phyloP scores from a whole-genome alignment of 2,888 invertebrate species.

The Drosophila meridiana region DNA sequence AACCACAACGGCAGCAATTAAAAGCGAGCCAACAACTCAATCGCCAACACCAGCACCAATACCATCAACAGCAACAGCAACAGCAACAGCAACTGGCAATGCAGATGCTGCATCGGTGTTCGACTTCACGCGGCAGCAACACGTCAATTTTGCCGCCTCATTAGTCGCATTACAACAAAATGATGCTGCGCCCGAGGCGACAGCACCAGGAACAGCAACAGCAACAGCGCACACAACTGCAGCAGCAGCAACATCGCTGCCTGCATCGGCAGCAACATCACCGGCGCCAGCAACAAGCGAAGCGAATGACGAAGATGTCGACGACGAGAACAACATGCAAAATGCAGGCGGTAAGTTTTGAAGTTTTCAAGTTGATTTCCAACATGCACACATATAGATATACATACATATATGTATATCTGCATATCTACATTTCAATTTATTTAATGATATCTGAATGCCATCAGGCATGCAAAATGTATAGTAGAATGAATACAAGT shows the following conservation, averaged over 20 bases:
- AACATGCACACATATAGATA: conserved; percentile 13
- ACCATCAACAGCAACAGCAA: conserved; percentile 13
- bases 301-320: conserved; percentile 47
- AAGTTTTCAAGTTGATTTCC: conserved; percentile 43
- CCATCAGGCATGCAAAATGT: not conserved
- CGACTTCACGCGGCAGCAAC: conserved; percentile 68
- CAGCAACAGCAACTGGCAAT: conserved; percentile 22
- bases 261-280: conserved; percentile 48
- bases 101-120: conserved; percentile 52
- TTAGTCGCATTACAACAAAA: conserved; percentile 78
- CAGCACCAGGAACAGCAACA: conserved; percentile 43
- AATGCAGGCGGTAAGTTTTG: conserved; percentile 75
- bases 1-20: conserved; percentile 59
- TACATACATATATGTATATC: conserved; percentile 26
- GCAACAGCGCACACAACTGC: conserved; percentile 45
- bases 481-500: too few species aligned
- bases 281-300: conserved; percentile 68
- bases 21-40: conserved; percentile 76
- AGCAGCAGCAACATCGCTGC: conserved; percentile 36
- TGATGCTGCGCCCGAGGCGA: conserved; percentile 73
- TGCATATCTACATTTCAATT: not conserved
- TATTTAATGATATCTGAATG: not conserved
- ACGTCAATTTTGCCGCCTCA: conserved; percentile 80
- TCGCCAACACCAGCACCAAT: conserved; percentile 51
- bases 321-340: conserved; percentile 70